Conservation (phyloP, 1,140 invertebrate species). For the Xylocopa sonorina region DNA sequence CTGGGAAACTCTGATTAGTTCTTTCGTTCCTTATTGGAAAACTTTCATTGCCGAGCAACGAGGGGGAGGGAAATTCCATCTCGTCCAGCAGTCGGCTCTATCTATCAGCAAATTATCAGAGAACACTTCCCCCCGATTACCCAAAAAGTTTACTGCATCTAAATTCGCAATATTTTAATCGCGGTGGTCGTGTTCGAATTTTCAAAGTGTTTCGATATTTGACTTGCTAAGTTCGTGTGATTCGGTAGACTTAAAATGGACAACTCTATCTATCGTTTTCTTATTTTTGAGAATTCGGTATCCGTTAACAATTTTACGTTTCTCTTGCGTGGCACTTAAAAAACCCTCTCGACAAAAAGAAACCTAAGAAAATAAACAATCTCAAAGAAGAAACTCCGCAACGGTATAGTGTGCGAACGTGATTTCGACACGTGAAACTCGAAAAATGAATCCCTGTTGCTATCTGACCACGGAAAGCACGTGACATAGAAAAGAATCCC, state of each 20-base stretch:
- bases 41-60: slow-evolving; percentile 60
- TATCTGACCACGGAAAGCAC: background rate
- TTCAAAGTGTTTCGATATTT: too few species aligned
- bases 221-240: too few species aligned
- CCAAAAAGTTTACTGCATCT: slow-evolving; percentile 59
- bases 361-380: too few species aligned
- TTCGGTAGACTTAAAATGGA: too few species aligned
- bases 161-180: too few species aligned
- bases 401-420: background rate
- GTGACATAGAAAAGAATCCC: background rate
- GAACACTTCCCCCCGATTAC: slow-evolving; percentile 73
- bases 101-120: slow-evolving; percentile 77
- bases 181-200: too few species aligned
- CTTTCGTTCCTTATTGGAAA: slow-evolving; percentile 73
- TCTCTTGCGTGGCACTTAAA: too few species aligned
- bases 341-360: too few species aligned
- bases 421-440: background rate
- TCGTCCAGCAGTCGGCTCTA: slow-evolving; percentile 67
- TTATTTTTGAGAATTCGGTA: too few species aligned
- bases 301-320: too few species aligned
- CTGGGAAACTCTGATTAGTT: slow-evolving; percentile 76
- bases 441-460: background rate
- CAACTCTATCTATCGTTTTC: too few species aligned
- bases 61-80: slow-evolving; percentile 70
- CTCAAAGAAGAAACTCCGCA: background rate